These are phyloP conservation scores for Aulostomus chinensis DNA, from an alignment of 2,797 vertebrate genomes.

Conservation along the genomic window DNA sequence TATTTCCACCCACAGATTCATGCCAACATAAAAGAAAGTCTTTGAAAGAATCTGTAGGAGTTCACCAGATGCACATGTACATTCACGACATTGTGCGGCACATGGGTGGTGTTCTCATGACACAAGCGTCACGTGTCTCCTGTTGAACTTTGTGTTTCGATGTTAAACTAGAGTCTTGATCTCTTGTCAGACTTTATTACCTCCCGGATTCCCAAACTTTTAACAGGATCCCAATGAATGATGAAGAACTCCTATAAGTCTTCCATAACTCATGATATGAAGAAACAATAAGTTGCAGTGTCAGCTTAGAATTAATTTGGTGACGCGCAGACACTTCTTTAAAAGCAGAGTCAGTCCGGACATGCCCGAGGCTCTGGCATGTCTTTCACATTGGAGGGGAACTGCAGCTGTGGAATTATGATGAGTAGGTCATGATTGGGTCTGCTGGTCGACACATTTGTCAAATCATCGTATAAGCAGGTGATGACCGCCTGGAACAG, in stretches of 20 bases:
- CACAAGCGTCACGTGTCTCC: conserved; percentile 37
- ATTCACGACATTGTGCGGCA: conserved; percentile 38
- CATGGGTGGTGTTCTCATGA: conserved; percentile 53
- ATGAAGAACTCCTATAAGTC: no score
- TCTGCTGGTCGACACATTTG: conserved; percentile 26
- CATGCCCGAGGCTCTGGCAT: conserved; percentile 15
- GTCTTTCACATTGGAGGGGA: conserved; percentile 42
- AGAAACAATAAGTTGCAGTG: background rate
- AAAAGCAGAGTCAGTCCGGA: conserved; percentile 10
- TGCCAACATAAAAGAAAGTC: conserved; percentile 42
- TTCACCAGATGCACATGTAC: conserved; percentile 23
- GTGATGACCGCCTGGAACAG: conserved; percentile 34
- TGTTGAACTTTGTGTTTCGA: conserved; percentile 36
- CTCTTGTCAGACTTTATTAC: no score
- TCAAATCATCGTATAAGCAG: conserved; percentile 44
- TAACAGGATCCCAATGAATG: no score
- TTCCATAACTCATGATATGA: no score
- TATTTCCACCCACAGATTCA: conserved; percentile 42
- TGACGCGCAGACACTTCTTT: conserved; percentile 17
- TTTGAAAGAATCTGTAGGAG: conserved; percentile 53
- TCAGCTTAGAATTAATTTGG: conserved; percentile 9
- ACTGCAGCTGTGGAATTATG: conserved; percentile 47
- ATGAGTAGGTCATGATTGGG: conserved; percentile 15
- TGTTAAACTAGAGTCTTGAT: conserved; percentile 32
- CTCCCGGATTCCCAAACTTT: no score